phyloP scores from a whole-genome alignment of 2,888 invertebrate genomes.

The Drosophila kokeensis region DNA sequence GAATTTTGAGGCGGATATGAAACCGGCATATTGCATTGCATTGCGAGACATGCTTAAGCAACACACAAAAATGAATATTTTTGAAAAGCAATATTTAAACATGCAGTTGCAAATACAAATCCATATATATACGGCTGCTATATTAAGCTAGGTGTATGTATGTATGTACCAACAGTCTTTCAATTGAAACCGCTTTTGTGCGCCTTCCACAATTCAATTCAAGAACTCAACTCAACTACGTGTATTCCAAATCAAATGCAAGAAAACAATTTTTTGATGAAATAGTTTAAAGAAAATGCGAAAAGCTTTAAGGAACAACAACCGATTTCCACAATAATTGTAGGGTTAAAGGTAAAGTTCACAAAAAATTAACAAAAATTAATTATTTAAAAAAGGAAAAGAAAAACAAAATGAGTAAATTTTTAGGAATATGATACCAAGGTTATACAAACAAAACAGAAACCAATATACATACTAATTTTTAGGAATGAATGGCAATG shows the following conservation, averaged over 20 bases:
- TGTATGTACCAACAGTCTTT: slow-evolving; percentile 39
- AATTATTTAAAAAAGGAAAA: neutral
- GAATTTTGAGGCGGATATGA: slow-evolving; percentile 25
- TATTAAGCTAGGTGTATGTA: slow-evolving; percentile 3
- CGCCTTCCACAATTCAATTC: slow-evolving; percentile 54
- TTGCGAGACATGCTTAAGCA: neutral
- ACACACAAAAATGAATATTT: slow-evolving; percentile 1
- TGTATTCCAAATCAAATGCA: slow-evolving; percentile 68
- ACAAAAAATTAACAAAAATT: neutral
- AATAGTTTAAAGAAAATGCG: slow-evolving; percentile 26
- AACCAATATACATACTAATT: slow-evolving; percentile 20
- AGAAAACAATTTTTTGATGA: slow-evolving; percentile 40
- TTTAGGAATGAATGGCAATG: slow-evolving; percentile 38
- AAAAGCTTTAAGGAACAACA: slow-evolving; percentile 47
- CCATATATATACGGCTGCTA: slow-evolving; percentile 12
- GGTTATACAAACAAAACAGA: slow-evolving; percentile 2
- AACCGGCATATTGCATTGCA: neutral
- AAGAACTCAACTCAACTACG: slow-evolving; percentile 51
- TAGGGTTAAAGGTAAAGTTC: slow-evolving; percentile 4
- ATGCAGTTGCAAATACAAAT: slow-evolving; percentile 29
- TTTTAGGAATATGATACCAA: neutral
- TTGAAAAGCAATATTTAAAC: slow-evolving; percentile 58
- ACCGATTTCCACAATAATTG: slow-evolving; percentile 1
- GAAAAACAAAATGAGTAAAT: too few species aligned
- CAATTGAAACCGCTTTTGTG: slow-evolving; percentile 40